Evolutionary conservation across 2,113 vertebrate species (phyloP).

Genomic region (Gallinago jamesoni): DNA sequence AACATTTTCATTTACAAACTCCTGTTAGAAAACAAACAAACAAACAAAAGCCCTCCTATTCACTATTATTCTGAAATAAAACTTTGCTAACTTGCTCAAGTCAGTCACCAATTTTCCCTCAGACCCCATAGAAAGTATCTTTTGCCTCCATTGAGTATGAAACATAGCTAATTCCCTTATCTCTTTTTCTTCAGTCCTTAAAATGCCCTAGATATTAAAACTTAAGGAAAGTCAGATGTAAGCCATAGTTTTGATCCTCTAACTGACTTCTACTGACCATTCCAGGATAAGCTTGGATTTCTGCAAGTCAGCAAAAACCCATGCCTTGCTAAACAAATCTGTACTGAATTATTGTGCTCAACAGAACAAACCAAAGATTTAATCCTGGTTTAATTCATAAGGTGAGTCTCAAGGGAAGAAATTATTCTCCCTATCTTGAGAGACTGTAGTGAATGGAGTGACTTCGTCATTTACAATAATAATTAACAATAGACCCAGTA

Average conservation of each 20-base stretch:
- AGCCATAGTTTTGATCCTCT: neutral
- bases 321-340: neutral
- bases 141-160: neutral
- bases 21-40: neutral
- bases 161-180: neutral
- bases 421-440: too few relatives aligned
- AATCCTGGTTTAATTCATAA: neutral
- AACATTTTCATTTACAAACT: neutral
- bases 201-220: neutral
- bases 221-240: neutral
- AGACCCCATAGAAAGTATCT: neutral
- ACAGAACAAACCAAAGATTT: neutral
- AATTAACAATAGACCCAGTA: neutral
- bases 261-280: neutral
- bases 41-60: neutral
- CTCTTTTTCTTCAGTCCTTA: neutral
- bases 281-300: neutral
- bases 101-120: neutral
- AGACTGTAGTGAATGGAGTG: neutral
- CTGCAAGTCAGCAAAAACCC: fast-evolving
- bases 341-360: fast-evolving
- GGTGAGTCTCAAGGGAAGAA: neutral
- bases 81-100: neutral
- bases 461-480: neutral
- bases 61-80: neutral